Conservation (phyloP, 2,888 invertebrate genomes). For the Agriopis leucophaearia region DNA sequence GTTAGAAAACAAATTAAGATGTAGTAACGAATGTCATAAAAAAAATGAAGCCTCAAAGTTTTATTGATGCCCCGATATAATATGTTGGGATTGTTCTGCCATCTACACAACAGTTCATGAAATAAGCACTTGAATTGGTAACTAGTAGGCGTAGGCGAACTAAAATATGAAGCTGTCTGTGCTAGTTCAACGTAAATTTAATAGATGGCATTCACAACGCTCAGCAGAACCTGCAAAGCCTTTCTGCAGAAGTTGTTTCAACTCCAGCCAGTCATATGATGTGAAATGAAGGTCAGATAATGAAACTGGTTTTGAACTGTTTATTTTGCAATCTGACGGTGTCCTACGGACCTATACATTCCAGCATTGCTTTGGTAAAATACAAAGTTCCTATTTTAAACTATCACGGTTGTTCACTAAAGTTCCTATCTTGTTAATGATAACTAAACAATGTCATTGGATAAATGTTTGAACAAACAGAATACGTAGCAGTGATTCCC, state of each 20-base stretch:
- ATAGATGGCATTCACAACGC: slow-evolving; percentile 6
- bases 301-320: slow-evolving; percentile 10
- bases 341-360: neutral
- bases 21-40: too few relatives aligned
- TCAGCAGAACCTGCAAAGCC: neutral
- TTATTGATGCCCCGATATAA: neutral
- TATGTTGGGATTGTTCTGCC: neutral
- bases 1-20: too few relatives aligned
- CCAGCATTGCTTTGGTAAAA: neutral
- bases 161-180: neutral
- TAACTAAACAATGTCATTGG: neutral
- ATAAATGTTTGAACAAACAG: slow-evolving; percentile 2
- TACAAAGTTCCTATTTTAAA: neutral
- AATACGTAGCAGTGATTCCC: neutral
- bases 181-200: neutral
- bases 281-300: slow-evolving; percentile 15
- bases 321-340: slow-evolving; percentile 6
- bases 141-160: neutral
- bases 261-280: slow-evolving; percentile 9
- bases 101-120: neutral
- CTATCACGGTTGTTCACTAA: too few relatives aligned
- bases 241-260: neutral
- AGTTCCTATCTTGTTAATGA: neutral
- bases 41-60: too few relatives aligned
- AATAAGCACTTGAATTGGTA: neutral